Base-by-base conservation (phyloP, 2,113 vertebrate genomes). In the Arenaria interpres region DNA sequence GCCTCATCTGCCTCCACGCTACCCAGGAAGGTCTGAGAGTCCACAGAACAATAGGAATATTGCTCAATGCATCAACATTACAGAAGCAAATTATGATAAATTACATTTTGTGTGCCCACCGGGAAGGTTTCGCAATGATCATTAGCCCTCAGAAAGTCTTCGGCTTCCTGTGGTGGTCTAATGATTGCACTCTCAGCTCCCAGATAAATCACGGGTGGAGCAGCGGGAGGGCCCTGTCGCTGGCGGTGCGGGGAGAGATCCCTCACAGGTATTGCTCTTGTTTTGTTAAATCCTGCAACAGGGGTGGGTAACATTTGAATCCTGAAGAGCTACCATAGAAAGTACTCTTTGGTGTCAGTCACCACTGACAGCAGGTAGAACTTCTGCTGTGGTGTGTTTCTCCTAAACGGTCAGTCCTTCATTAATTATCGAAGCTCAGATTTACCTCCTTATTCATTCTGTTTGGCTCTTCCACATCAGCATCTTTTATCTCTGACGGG, bases 61-160 rank as follows among this genome's bases (percentile, higher is more conserved):
- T 6, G 93, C 73, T 88, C 79, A 33, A 14, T 89, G 76, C 60
- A 87, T 84, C 85, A 74, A 16, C 32, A 20, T 96, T 48, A 41
- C 62, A 16, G 78, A 73, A 81, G 62, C 85, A 77, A 89, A 93
- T 48, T 7, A 64, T 91, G 84, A 80, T 67, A 51, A 91, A 93
- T 92, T 3, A 8, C 35, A 24, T n/a, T 2, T 6, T 15, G 56
- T 35, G 57, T 18, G 32, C 89, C 92, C 37, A 2, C 73, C 8
- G 83, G 91, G 84, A 76, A 41, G 93, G 83, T 17, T 67, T 50
- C 1, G 2, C 92, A 21, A 8, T 13, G 81, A 59, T 78, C 91
- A 56, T 79, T 79, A 91, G 67, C 68, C 86, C 78, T 51, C 45
- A 2, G 86, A 32, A 60, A 82, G 51, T 4, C 51, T 48, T 32